Conservation (phyloP, 2,888 invertebrate species). For the Gnatocerus cornutus region DNA sequence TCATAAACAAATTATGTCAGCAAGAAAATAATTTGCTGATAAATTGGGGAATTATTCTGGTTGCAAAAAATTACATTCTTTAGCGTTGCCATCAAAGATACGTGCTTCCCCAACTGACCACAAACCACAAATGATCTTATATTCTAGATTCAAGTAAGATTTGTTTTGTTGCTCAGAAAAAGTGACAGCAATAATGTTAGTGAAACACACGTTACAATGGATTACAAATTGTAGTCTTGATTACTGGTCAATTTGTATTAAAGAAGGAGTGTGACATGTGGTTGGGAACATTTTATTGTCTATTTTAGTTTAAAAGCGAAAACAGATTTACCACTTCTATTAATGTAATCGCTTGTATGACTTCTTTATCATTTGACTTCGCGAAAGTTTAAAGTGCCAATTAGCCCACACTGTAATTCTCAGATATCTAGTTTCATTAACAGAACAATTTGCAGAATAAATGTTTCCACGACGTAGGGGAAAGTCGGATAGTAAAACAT, state of each 20-base stretch:
- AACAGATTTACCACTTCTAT: too few species aligned
- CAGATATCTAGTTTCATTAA: too few species aligned
- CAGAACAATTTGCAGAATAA: too few species aligned
- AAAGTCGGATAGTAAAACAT: too few species aligned
- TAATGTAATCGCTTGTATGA: too few species aligned
- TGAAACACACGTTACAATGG: conserved; percentile 7
- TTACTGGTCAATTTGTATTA: background rate
- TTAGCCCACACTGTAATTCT: too few species aligned
- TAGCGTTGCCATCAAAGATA: conserved; percentile 1
- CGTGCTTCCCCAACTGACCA: conserved; percentile 18
- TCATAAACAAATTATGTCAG: background rate
- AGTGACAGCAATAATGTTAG: conserved; percentile 8
- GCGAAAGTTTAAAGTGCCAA: too few species aligned
- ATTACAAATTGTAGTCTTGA: conserved; percentile 8
- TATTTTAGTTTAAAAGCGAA: too few species aligned
- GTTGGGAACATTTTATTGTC: too few species aligned
- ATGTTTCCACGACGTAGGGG: too few species aligned
- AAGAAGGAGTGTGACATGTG: too few species aligned
- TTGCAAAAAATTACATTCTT: conserved; percentile 20
- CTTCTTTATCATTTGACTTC: too few species aligned
- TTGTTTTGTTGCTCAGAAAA: conserved; percentile 14
- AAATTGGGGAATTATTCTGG: conserved; percentile 19
- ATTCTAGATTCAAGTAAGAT: background rate
- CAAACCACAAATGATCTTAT: conserved; percentile 33
- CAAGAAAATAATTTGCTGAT: conserved; percentile 13